Conservation (phyloP, 2,113 vertebrate genomes). For the Piaya cayana region DNA sequence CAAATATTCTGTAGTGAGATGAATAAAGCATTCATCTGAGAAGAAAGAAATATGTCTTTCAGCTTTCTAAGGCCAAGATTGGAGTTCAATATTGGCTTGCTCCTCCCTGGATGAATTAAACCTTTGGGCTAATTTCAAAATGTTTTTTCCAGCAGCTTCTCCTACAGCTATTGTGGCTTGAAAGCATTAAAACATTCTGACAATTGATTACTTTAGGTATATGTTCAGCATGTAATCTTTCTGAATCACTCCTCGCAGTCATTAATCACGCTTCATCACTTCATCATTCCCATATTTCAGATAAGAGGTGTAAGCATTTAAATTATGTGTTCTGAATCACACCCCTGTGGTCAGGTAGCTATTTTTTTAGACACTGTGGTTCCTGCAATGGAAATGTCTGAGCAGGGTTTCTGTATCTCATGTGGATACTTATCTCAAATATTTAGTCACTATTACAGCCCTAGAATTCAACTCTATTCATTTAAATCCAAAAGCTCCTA, state of each 20-base stretch:
- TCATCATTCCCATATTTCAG: background rate
- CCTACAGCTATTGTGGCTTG: background rate
- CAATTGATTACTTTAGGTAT: background rate
- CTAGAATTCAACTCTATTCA: background rate
- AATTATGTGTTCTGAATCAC: background rate
- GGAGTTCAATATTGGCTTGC: background rate
- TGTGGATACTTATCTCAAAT: background rate
- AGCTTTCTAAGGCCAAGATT: background rate
- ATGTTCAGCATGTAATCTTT: background rate
- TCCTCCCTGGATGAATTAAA: background rate
- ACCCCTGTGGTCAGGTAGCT: background rate
- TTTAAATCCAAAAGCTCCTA: background rate
- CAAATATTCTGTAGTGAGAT: background rate
- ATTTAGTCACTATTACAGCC: background rate
- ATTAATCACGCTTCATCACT: background rate
- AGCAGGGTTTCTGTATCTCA: background rate
- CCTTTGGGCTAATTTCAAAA: background rate
- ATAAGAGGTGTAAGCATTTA: background rate
- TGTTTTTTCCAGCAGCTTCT: background rate
- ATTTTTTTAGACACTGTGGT: background rate
- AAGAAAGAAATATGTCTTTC: background rate
- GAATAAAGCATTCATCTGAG: background rate
- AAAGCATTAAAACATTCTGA: background rate
- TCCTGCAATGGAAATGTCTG: background rate
- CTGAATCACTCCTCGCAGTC: background rate